phyloP scores from a whole-genome alignment of 2,797 vertebrate genomes.

The Brachymystax lenok region DNA sequence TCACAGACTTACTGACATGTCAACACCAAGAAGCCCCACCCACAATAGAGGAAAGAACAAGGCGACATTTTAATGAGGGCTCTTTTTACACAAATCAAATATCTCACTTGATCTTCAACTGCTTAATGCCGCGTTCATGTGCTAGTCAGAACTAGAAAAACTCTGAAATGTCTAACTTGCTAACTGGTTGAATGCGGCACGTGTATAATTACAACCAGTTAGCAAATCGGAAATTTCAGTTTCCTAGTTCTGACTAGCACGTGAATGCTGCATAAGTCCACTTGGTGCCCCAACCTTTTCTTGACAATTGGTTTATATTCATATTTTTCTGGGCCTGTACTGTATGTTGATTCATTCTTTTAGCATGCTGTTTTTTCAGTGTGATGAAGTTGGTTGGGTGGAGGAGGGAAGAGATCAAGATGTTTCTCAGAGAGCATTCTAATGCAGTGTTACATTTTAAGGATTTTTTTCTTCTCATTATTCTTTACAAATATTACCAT shows the following conservation, averaged over 20 bases:
- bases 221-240: too few species aligned
- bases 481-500: constrained; percentile 80
- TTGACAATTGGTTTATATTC: constrained; percentile 20
- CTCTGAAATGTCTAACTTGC: too few species aligned
- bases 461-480: constrained; percentile 65
- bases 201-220: too few species aligned
- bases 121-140: not conserved
- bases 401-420: constrained; percentile 44
- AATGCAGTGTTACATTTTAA: constrained; percentile 67
- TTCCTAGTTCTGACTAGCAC: too few species aligned
- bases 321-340: constrained; percentile 40
- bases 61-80: not conserved
- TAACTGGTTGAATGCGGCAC: too few species aligned
- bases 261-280: too few species aligned
- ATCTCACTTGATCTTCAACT: not conserved
- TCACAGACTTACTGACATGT: not conserved
- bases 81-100: not conserved
- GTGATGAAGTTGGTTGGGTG: constrained; percentile 46
- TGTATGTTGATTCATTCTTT: not conserved
- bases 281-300: not conserved
- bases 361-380: constrained; percentile 50
- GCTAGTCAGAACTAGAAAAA: too few species aligned
- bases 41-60: constrained; percentile 2
- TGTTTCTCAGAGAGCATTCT: constrained; percentile 71
- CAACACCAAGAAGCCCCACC: not conserved